These are phyloP conservation scores for Orchesellides sinensis DNA, from an alignment of 2,888 invertebrate species.

Conservation along the genomic window DNA sequence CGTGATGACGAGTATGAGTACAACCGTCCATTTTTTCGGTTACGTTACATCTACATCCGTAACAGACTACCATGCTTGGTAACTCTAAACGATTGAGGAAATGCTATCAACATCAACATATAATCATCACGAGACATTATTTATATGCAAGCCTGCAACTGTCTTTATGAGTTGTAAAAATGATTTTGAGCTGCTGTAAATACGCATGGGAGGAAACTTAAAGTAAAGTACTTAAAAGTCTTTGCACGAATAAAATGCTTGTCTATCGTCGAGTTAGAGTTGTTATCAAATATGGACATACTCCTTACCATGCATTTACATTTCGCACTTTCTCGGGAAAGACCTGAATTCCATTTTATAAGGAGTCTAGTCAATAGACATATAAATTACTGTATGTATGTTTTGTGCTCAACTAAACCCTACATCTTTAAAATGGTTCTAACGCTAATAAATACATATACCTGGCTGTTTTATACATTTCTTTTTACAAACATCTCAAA, in stretches of 20 bases:
- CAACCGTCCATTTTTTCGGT: slow-evolving; percentile 2
- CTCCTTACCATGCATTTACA: not conserved
- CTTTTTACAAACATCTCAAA: not conserved
- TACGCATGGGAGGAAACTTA: too few relatives aligned
- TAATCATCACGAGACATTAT: too few relatives aligned
- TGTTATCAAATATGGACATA: slow-evolving; percentile 7
- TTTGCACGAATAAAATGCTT: slow-evolving; percentile 1
- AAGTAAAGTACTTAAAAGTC: not conserved
- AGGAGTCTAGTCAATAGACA: too few relatives aligned
- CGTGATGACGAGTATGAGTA: not conserved
- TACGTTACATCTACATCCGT: not conserved
- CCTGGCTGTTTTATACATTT: not conserved
- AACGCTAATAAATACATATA: not conserved
- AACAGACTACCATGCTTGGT: not conserved
- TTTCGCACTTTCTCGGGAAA: not conserved
- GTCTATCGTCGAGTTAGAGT: slow-evolving; percentile 2
- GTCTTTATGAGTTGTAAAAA: not conserved
- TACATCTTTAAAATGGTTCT: too few relatives aligned
- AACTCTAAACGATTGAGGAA: slow-evolving; percentile 6
- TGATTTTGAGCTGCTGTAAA: too few relatives aligned
- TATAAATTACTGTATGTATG: too few relatives aligned
- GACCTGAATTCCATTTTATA: too few relatives aligned
- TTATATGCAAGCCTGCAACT: slow-evolving; percentile 16
- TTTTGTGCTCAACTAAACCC: too few relatives aligned
- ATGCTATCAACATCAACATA: slow-evolving; percentile 44